phyloP scores from a whole-genome alignment of 2,113 vertebrate genomes.

The Budorcas taxicolor region DNA sequence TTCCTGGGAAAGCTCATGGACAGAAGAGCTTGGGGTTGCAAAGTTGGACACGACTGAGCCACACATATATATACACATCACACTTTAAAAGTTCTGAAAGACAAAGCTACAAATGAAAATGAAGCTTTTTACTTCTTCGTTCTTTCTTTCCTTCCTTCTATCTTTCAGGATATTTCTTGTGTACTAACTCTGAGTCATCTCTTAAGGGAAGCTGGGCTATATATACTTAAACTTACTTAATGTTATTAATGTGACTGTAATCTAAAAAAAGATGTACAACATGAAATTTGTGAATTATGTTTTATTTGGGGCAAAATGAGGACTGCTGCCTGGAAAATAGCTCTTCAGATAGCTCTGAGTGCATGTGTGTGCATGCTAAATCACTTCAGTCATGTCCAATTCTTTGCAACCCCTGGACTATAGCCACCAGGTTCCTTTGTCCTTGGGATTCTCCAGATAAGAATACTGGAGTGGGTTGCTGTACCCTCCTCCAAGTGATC shows the following conservation, averaged over 20 bases:
- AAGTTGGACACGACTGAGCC: not conserved
- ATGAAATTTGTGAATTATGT: not conserved
- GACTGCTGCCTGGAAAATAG: not conserved
- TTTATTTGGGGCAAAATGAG: not conserved
- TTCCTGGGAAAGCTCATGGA: not conserved
- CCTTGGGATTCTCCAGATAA: not conserved
- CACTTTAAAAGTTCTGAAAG: conserved; percentile 16
- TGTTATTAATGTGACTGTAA: not conserved
- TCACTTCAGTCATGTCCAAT: not conserved
- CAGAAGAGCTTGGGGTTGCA: not conserved
- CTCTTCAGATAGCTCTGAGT: not conserved
- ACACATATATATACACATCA: not conserved
- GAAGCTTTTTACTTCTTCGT: not conserved
- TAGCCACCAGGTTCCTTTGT: not conserved
- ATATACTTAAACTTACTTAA: conserved; percentile 9
- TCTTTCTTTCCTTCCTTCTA: not conserved
- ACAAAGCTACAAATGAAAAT: not conserved
- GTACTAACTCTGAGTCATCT: conserved; percentile 2
- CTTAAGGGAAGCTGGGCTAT: not conserved
- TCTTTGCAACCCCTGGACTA: not conserved
- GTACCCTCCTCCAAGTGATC: no score
- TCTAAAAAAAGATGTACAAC: not conserved
- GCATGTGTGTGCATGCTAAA: not conserved
- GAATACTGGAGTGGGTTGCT: not conserved
- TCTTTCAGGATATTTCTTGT: not conserved